Evolutionary conservation across 2,113 vertebrate species (phyloP).

Genomic region (Muntiacus muntjak): DNA sequence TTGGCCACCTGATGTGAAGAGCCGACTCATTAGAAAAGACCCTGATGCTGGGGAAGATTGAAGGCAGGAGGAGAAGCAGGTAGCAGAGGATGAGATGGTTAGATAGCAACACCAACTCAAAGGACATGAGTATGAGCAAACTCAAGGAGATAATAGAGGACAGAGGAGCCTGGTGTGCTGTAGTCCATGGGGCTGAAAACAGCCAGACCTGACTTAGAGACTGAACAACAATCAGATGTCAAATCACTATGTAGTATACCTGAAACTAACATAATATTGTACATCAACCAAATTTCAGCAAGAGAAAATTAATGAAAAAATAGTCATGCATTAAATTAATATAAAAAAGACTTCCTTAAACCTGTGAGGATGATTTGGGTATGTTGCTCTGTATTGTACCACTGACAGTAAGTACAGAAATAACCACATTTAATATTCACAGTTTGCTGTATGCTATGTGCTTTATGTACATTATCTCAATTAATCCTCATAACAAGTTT

Average conservation of each 20-base stretch:
- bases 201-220: not conserved
- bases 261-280: not conserved
- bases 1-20: not conserved
- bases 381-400: not conserved
- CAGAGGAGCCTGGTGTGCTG: not conserved
- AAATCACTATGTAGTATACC: not conserved
- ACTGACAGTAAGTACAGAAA: not conserved
- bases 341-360: slow-evolving; percentile 4
- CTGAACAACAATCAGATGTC: not conserved
- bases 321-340: not conserved
- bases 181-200: not conserved
- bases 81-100: not conserved
- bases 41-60: not conserved
- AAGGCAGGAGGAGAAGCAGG: not conserved
- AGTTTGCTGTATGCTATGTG: not conserved
- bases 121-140: not conserved
- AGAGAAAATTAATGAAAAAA: not conserved
- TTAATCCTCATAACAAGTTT: not conserved
- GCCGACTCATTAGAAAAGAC: not conserved
- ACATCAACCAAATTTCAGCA: not conserved
- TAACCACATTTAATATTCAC: not conserved
- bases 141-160: not conserved
- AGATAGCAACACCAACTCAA: not conserved
- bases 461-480: not conserved
- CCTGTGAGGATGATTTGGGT: not conserved